Evolutionary conservation across 2,113 vertebrate species (phyloP), one percentile per base, ranked within the genome.

Genomic region (Halichoerus grypus): DNA sequence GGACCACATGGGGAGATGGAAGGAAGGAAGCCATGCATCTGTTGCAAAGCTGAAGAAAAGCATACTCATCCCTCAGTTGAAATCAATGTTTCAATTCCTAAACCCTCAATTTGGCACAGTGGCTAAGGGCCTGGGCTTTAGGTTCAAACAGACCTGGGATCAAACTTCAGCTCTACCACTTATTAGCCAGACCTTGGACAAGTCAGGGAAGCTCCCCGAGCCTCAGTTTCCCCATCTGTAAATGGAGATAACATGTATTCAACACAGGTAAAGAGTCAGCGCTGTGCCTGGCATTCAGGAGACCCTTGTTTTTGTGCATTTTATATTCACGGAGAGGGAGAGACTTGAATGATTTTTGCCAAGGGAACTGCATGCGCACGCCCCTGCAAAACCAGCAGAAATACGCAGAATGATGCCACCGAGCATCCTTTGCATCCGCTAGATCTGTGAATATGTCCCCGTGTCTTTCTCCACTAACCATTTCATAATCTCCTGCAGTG

Each of bases 351-450:
- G 77, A n/a, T 81, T 77, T 49, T 39, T 42, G 72, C 26, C 26
- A 16, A 18, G 33, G 21, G 49, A 76, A 33, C 19, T 3, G 10
- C 8, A 33, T 22, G 18, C 1, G 1, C 11, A 31, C 11, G 0
- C n/a, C 46, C 82, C 51, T 36, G 15, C 26, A 80, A 65, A 88
- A 49, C n/a, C 63, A 81, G 42, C 21, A 81, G 36, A 71, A 55
- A 74, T 1, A 5, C 61, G n/a, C 39, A 61, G 59, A 33, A 49
- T 63, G 67, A 26, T 5, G 42, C 21, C 49, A 33, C 0, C 0
- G 16, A 84, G 59, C 39, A 12, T 7, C 72, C 69, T 88, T 12
- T 53, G 74, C 5, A 46, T 3, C 79, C 8, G 61, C 79, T 36
- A 71, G 53, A 51, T 67, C 39, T 18, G 49, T 42, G 67, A 57